Evolutionary conservation across 2,888 invertebrate genomes (phyloP).

Genomic region (Cinara cedri): DNA sequence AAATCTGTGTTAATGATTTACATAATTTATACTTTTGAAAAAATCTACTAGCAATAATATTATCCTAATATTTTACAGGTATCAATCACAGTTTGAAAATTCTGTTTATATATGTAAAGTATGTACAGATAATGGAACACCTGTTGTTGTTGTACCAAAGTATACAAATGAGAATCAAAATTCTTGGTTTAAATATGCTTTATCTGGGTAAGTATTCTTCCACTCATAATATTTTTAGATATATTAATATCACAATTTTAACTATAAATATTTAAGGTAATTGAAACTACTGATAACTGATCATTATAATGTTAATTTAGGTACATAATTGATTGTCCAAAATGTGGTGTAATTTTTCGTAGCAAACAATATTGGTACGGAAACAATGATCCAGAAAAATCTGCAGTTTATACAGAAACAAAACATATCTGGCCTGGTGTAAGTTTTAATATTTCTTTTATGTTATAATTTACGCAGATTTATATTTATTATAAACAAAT

Average conservation of each 20-base stretch:
- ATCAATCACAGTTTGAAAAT: slow-evolving; percentile 79
- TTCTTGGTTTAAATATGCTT: slow-evolving; percentile 76
- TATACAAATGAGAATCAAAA: slow-evolving; percentile 65
- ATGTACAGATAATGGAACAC: slow-evolving; percentile 70
- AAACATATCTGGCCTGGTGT: slow-evolving; percentile 75
- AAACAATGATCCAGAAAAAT: slow-evolving; percentile 75
- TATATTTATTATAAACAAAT: background rate
- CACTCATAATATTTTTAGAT: slow-evolving; percentile 8
- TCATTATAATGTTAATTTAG: slow-evolving; percentile 60
- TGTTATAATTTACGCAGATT: background rate
- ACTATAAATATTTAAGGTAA: background rate
- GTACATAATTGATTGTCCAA: slow-evolving; percentile 75
- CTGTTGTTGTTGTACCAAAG: slow-evolving; percentile 69
- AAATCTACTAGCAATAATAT: background rate
- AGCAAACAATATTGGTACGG: slow-evolving; percentile 83
- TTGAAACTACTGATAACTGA: background rate
- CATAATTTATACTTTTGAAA: background rate
- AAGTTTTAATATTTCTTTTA: slow-evolving; percentile 60
- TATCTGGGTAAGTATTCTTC: slow-evolving; percentile 71
- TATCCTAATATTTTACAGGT: slow-evolving; percentile 64
- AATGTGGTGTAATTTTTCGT: slow-evolving; percentile 75
- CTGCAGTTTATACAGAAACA: slow-evolving; percentile 71
- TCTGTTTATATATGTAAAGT: slow-evolving; percentile 71
- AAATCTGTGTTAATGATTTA: background rate
- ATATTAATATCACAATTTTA: background rate